Percentiles rank a stretch among this genome's conserved stretches.
Evolutionary conservation across 2,888 invertebrate genomes (phyloP).

Genomic region (Tanypteryx hageni): DNA sequence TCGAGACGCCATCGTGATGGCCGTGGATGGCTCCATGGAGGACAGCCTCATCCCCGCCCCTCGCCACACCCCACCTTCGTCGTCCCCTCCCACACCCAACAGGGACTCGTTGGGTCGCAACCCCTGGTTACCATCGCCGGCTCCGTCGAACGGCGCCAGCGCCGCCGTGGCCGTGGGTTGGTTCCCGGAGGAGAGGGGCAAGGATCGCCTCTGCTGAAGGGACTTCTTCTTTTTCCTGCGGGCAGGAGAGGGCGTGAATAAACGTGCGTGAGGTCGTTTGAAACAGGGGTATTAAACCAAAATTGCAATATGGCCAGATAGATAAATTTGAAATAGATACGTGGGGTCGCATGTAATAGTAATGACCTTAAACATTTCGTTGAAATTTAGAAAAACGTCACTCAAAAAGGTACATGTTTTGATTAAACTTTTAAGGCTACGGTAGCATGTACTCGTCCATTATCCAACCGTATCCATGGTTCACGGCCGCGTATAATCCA

Average conservation of each 20-base stretch:
- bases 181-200: slow-evolving; percentile 72
- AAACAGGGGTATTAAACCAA: neutral
- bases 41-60: slow-evolving; percentile 77
- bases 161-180: slow-evolving; percentile 74
- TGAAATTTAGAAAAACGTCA: too few relatives aligned
- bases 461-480: too few relatives aligned
- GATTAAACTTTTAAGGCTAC: too few relatives aligned
- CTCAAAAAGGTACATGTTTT: too few relatives aligned
- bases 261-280: neutral
- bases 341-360: too few relatives aligned
- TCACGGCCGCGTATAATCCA: too few relatives aligned
- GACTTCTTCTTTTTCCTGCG: slow-evolving; percentile 37
- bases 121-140: neutral
- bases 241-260: neutral
- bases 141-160: slow-evolving; percentile 70
- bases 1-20: slow-evolving; percentile 78
- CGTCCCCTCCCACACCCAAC: slow-evolving; percentile 74
- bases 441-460: too few relatives aligned
- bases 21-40: slow-evolving; percentile 77
- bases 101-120: slow-evolving; percentile 1
- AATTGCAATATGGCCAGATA: too few relatives aligned
- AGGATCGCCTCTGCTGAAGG: slow-evolving; percentile 70
- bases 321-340: too few relatives aligned
- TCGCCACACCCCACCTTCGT: slow-evolving; percentile 74
- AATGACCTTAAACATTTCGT: too few relatives aligned